Percentiles rank a stretch among this genome's conserved stretches.
These are phyloP conservation scores for Hirtodrosophila confusa DNA, from an alignment of 2,888 invertebrate genomes.

Conservation along the genomic window DNA sequence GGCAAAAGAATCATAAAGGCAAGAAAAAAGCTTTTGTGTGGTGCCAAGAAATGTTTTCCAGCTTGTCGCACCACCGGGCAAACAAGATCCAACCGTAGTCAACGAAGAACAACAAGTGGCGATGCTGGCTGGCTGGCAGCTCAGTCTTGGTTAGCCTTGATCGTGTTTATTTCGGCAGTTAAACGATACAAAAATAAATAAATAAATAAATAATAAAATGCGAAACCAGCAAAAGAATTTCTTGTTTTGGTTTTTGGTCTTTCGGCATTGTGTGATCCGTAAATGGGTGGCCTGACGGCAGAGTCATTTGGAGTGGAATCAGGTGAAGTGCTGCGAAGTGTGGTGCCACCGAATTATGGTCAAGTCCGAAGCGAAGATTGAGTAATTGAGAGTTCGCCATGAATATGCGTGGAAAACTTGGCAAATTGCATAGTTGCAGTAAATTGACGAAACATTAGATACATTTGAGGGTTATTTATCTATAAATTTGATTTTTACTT, in stretches of 20 bases:
- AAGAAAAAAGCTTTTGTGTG: conserved; percentile 11
- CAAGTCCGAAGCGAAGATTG: conserved; percentile 35
- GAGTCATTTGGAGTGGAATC: background rate
- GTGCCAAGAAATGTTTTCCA: conserved; percentile 68
- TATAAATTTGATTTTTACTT: too few relatives aligned
- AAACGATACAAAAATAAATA: conserved; percentile 61
- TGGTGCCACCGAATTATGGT: conserved; percentile 19
- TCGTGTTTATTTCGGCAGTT: conserved; percentile 76
- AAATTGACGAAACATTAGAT: too few relatives aligned
- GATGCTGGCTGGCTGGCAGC: conserved; percentile 17
- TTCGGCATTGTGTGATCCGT: conserved; percentile 63
- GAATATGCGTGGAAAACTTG: conserved; percentile 31
- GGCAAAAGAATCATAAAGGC: background rate
- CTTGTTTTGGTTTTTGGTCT: conserved; percentile 51
- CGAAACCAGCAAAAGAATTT: conserved; percentile 64
- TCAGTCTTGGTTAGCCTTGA: conserved; percentile 64
- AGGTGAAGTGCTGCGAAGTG: too few relatives aligned
- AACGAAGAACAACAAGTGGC: conserved; percentile 43
- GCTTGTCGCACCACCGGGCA: conserved; percentile 48
- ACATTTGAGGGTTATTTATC: too few relatives aligned
- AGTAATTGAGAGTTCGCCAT: conserved; percentile 47
- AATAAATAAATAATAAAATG: conserved; percentile 48
- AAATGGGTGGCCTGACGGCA: conserved; percentile 56
- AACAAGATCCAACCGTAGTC: conserved; percentile 28
- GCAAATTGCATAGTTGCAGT: conserved; percentile 23